Conservation (phyloP, 2,113 vertebrate genomes). For the Ascaphus truei region DNA sequence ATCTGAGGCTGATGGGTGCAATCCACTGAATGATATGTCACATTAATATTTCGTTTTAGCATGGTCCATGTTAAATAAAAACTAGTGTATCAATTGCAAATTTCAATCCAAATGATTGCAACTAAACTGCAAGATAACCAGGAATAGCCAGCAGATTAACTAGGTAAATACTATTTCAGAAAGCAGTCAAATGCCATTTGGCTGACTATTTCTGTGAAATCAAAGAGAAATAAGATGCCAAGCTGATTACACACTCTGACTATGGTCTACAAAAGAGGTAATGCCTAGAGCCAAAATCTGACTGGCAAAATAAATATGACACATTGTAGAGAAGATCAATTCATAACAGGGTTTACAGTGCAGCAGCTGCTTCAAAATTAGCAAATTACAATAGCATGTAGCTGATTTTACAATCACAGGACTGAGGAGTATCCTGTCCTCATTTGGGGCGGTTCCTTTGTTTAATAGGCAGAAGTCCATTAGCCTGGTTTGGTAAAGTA, state of each 20-base stretch:
- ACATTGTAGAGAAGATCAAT: constrained; percentile 53
- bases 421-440: background rate
- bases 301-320: constrained; percentile 55
- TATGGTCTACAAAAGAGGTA: constrained; percentile 47
- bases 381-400: constrained; percentile 46
- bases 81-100: background rate
- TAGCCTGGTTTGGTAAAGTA: constrained; percentile 11
- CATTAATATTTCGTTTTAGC: background rate
- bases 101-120: background rate
- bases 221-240: constrained; percentile 43
- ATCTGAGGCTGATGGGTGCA: background rate
- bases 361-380: constrained; percentile 51
- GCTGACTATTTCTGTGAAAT: background rate
- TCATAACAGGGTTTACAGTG: constrained; percentile 52
- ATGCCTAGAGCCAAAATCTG: constrained; percentile 49
- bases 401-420: constrained; percentile 42
- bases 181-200: constrained; percentile 1
- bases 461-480: background rate
- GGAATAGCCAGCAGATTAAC: background rate
- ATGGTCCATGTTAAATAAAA: background rate
- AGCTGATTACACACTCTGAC: constrained; percentile 46
- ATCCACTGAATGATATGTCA: background rate
- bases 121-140: background rate
- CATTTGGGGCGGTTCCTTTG: background rate
- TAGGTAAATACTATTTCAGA: background rate